These are phyloP conservation scores for Oreochromis tanganicae DNA, from an alignment of 2,113 vertebrate species.

Conservation along the genomic window DNA sequence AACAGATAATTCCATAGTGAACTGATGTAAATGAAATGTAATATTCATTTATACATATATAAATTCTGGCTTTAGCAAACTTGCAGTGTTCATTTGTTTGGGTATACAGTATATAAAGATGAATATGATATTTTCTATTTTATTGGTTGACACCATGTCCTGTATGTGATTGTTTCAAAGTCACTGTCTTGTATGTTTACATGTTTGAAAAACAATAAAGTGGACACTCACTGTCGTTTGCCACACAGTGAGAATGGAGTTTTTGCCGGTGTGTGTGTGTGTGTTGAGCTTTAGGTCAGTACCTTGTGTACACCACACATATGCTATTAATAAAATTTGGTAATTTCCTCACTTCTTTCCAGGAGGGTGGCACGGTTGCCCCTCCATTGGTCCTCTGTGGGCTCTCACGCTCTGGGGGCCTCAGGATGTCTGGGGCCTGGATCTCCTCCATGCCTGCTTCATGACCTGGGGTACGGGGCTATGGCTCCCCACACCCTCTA, in stretches of 20 bases:
- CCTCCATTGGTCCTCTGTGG: too few relatives aligned
- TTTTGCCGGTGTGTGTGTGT: neutral
- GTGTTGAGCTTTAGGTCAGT: neutral
- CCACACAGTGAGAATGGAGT: conserved; percentile 5
- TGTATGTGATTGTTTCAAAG: conserved; percentile 68
- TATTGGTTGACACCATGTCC: conserved; percentile 63
- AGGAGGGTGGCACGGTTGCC: too few relatives aligned
- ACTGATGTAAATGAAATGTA: conserved; percentile 58
- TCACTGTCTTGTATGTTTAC: conserved; percentile 76
- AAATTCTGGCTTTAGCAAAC: conserved; percentile 64
- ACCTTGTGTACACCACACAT: neutral
- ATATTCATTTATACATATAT: conserved; percentile 53
- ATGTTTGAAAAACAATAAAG: conserved; percentile 73
- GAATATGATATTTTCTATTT: conserved; percentile 56
- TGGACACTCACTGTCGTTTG: conserved; percentile 40
- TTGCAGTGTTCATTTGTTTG: conserved; percentile 60
- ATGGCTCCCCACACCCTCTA: too few relatives aligned
- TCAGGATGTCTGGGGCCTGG: too few relatives aligned
- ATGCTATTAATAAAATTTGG: neutral
- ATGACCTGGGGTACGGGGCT: too few relatives aligned
- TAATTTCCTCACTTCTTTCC: too few relatives aligned
- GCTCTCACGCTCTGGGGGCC: too few relatives aligned
- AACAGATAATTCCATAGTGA: conserved; percentile 34
- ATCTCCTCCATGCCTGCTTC: too few relatives aligned
- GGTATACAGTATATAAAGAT: conserved; percentile 44